Percentiles rank a stretch among this genome's conserved stretches.
Evolutionary conservation across 2,797 vertebrate species (phyloP).

Genomic region (Fistularia tabacaria): DNA sequence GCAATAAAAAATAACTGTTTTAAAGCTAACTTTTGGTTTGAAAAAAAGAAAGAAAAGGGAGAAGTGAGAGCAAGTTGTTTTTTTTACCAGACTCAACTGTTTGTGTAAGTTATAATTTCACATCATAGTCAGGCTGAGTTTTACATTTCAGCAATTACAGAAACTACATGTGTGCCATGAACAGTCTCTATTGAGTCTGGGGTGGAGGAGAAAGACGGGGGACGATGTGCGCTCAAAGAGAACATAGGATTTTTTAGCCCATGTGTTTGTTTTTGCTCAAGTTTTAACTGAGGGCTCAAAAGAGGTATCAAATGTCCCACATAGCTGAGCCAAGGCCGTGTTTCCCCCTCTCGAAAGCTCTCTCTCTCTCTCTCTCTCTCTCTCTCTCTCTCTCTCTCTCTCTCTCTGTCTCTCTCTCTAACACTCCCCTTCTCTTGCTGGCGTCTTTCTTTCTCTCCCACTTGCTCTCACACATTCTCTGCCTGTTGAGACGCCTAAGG

Average conservation of each 20-base stretch:
- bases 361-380: conserved; percentile 64
- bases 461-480: conserved; percentile 68
- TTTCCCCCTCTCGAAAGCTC: conserved; percentile 70
- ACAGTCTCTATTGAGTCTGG: conserved; percentile 75
- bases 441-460: conserved; percentile 61
- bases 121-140: conserved; percentile 66
- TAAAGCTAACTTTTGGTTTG: conserved; percentile 42
- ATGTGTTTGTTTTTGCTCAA: conserved; percentile 79
- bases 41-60: conserved; percentile 43
- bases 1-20: conserved; percentile 41
- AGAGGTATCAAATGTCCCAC: conserved; percentile 77
- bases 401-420: conserved; percentile 63
- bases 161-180: conserved; percentile 71
- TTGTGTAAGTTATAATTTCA: conserved; percentile 75
- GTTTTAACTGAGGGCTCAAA: conserved; percentile 78
- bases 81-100: conserved; percentile 63
- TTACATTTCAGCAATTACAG: conserved; percentile 78
- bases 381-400: conserved; percentile 56
- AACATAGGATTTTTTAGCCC: conserved; percentile 72
- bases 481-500: conserved; percentile 68
- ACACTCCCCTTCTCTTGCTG: conserved; percentile 46
- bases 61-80: conserved; percentile 63
- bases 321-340: conserved; percentile 74
- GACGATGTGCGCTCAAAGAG: conserved; percentile 56
- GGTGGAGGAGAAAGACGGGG: conserved; percentile 50